Evolutionary conservation across 2,797 vertebrate genomes (phyloP).

Genomic region (Chromis chromis): DNA sequence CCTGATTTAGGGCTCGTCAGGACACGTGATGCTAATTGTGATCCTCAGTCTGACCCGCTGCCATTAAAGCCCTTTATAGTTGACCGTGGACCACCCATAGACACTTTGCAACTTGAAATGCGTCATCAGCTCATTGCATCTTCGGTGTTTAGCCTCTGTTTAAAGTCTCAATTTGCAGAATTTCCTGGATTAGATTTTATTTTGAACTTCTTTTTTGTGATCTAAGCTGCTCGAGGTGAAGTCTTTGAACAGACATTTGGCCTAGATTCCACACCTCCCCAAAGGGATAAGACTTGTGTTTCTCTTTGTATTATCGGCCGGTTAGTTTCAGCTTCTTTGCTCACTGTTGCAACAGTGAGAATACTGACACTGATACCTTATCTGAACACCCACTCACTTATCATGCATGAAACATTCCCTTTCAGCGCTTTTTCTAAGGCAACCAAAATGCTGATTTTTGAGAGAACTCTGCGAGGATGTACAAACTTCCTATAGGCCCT

Average conservation of each 20-base stretch:
- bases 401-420: background rate
- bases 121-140: background rate
- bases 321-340: background rate
- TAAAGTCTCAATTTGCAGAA: conserved; percentile 2
- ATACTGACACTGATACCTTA: background rate
- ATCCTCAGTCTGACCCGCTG: conserved; percentile 29
- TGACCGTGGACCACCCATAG: conserved; percentile 48
- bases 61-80: conserved; percentile 41
- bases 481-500: background rate
- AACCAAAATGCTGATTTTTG: background rate
- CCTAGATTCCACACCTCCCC: background rate
- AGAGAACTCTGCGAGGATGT: background rate
- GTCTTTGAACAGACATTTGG: conserved; percentile 11
- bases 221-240: background rate
- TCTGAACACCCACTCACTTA: background rate
- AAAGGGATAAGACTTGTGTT: background rate
- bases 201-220: conserved; percentile 15
- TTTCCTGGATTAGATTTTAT: background rate
- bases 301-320: background rate
- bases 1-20: conserved; percentile 38
- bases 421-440: background rate
- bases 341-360: background rate
- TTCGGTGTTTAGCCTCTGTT: conserved; percentile 1
- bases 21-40: conserved; percentile 43
- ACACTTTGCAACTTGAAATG: conserved; percentile 5